Percentiles rank a stretch among this genome's conserved stretches.
phyloP scores from a whole-genome alignment of 2,113 vertebrate species.

The Pristiophorus japonicus region DNA sequence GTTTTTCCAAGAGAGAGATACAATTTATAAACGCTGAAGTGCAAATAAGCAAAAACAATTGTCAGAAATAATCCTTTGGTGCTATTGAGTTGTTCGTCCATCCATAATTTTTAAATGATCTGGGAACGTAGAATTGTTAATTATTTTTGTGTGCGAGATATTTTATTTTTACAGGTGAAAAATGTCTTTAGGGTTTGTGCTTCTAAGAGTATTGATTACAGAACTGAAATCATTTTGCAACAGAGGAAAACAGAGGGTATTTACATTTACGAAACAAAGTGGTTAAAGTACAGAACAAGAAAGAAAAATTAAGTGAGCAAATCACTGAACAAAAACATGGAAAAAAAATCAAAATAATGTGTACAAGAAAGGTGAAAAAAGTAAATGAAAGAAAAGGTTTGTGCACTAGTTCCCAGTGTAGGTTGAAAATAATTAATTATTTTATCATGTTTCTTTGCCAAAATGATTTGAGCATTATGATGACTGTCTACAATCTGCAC shows the following conservation, averaged over 20 bases:
- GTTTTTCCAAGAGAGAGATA: background rate
- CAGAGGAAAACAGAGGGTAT: background rate
- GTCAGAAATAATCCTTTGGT: background rate
- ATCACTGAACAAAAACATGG: background rate
- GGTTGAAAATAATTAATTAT: background rate
- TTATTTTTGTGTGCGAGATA: background rate
- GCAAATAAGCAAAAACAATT: conserved; percentile 2
- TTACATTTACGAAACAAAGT: background rate
- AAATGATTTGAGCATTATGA: background rate
- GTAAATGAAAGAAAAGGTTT: background rate
- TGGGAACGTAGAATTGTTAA: background rate
- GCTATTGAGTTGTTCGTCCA: background rate
- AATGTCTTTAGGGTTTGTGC: background rate
- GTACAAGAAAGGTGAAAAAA: background rate
- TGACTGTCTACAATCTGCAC: background rate
- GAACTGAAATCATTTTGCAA: background rate
- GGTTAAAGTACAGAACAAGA: background rate
- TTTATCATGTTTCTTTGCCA: background rate
- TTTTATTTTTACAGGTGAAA: conserved; percentile 13
- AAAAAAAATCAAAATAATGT: background rate
- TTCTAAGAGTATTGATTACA: background rate
- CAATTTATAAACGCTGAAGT: background rate
- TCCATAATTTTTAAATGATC: conserved; percentile 9
- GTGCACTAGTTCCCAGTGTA: background rate
- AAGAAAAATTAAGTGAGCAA: background rate